These are phyloP conservation scores for Ostrea denselamellosa DNA, from an alignment of 1,140 invertebrate species.

Conservation along the genomic window DNA sequence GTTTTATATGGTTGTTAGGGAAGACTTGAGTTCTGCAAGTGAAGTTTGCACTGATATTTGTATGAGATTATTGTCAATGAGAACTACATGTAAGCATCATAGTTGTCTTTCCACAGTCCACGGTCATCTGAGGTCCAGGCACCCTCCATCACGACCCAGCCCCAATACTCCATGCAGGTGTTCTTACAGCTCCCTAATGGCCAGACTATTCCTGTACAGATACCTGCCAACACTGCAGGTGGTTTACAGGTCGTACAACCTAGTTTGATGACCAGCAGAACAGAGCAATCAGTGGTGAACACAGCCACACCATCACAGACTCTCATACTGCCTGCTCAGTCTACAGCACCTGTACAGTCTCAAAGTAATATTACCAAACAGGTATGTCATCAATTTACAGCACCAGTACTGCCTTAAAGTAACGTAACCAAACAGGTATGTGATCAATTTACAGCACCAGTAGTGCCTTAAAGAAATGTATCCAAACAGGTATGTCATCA, in stretches of 20 bases:
- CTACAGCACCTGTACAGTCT: constrained; percentile 43
- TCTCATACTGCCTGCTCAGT: constrained; percentile 15
- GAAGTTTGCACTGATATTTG: no score
- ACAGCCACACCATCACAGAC: constrained; percentile 39
- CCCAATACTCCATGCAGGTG: constrained; percentile 68
- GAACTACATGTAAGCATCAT: no score
- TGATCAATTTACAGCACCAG: not conserved
- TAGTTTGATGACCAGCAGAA: not conserved
- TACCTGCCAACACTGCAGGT: constrained; percentile 65
- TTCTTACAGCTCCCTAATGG: constrained; percentile 74
- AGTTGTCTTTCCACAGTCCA: constrained; percentile 46
- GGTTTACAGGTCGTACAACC: constrained; percentile 38
- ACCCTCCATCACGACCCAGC: constrained; percentile 40
- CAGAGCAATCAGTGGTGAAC: not conserved
- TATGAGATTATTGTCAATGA: no score
- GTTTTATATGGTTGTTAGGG: no score
- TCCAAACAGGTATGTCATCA: constrained; percentile 15
- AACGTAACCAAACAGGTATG: not conserved
- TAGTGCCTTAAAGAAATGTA: constrained; percentile 48
- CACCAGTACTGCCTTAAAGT: not conserved
- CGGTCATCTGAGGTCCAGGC: constrained; percentile 39
- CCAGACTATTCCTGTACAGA: constrained; percentile 74
- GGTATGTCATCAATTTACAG: not conserved
- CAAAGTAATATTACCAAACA: constrained; percentile 55
- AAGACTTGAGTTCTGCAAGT: no score